Base-by-base conservation (phyloP, 2,797 vertebrate species). In the Myoxocephalus aenaeus region DNA sequence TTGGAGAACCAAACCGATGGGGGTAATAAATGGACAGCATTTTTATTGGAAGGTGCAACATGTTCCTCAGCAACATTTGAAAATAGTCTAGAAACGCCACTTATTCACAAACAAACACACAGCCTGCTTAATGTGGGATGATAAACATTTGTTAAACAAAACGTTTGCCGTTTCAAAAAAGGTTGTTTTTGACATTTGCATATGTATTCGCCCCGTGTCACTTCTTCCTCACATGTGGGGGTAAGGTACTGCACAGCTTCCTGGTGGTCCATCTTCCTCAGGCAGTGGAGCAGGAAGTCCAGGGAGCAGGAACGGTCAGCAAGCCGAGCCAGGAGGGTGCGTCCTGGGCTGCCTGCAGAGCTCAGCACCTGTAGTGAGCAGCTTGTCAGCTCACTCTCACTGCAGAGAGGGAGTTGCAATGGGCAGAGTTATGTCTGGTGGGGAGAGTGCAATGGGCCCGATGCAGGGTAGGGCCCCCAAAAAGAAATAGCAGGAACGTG, bases 291-390 rank as follows among this genome's bases (percentile, higher is more conserved):
- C 71, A 97, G 88, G 79, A 95, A 94, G 70, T 83, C 84, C 83
- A 96, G 75, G 63, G 94, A 79, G 89, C 96, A 97, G 77, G 89
- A 87, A 0, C 95, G 94, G 27, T 97, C 95, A 0, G 93, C 91
- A 46, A 97, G 91, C 62, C 94, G 84, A 27, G 93, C 92, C 69
- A 97, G 93, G 32, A 97, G 90, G 63, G 89, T 83, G 29, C 94
- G 94, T 0, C 94, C 94, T 1, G 96, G 95, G 86, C 96, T 97
- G 51, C 96, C 96, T 0, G 69, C 70, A 11, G 94, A 82, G 25
- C 67, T 95, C 81, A 97, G 86, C 75, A 96, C 96, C 91, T 96
- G 95, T 44, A 97, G 93, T 0, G 96, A 97, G 87, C 95, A 97
- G 85, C 89, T 92, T 79, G 96, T 96, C 92, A 97, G 84, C 92